Evolutionary conservation across 2,797 vertebrate genomes (phyloP).

Genomic region (Cossypha caffra): DNA sequence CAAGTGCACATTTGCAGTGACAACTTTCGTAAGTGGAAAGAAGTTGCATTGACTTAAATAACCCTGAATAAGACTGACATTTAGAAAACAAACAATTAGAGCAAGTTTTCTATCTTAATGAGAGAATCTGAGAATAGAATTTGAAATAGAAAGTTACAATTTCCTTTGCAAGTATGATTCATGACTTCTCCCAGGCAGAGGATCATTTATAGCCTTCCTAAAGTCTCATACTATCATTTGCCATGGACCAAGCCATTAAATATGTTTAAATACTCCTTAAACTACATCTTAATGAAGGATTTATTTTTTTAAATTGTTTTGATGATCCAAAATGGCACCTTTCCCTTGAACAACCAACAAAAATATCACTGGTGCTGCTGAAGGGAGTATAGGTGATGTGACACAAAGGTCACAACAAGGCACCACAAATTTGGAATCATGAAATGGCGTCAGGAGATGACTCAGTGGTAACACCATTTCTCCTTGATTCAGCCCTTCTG

Average conservation of each 20-base stretch:
- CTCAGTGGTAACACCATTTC: not conserved
- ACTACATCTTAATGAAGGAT: not conserved
- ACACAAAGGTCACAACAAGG: not conserved
- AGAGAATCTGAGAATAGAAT: not conserved
- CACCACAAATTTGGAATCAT: not conserved
- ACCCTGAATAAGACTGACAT: not conserved
- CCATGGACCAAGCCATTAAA: not conserved
- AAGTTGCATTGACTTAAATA: not conserved
- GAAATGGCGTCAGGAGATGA: not conserved
- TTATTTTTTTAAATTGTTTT: not conserved
- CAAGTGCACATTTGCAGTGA: not conserved
- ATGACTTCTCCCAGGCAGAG: not conserved
- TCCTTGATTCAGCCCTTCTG: not conserved
- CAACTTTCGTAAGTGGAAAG: not conserved
- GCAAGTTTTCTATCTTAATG: not conserved
- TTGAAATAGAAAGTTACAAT: not conserved
- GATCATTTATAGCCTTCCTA: not conserved
- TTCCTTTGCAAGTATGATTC: not conserved
- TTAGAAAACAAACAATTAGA: not conserved
- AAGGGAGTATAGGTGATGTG: not conserved
- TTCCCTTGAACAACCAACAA: not conserved
- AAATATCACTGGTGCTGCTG: not conserved
- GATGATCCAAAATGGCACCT: not conserved
- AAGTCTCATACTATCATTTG: not conserved
- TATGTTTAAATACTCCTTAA: not conserved